Evolutionary conservation across 2,888 invertebrate genomes (phyloP).

Genomic region (Eudasyphora cyanicolor): DNA sequence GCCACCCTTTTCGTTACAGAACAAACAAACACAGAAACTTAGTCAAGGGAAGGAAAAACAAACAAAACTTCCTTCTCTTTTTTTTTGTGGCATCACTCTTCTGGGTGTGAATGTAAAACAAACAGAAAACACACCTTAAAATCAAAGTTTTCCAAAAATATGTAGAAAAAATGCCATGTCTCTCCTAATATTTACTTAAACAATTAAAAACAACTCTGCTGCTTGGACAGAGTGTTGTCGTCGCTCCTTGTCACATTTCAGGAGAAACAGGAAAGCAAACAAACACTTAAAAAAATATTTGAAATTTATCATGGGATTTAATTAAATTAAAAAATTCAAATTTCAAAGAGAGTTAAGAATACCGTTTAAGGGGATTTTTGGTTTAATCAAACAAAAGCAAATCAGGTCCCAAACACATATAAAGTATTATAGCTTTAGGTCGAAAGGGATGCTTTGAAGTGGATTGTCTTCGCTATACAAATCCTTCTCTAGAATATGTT

Average conservation of each 20-base stretch:
- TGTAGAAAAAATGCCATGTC: neutral
- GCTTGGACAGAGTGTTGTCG: neutral
- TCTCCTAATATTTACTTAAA: constrained; percentile 39
- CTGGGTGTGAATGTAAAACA: too few relatives aligned
- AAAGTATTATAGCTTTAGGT: neutral
- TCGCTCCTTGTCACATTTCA: neutral
- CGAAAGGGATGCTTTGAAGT: neutral
- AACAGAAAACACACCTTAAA: constrained; percentile 21
- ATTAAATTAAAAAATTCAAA: constrained; percentile 47
- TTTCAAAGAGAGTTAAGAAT: constrained; percentile 4
- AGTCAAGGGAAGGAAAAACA: too few relatives aligned
- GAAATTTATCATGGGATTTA: constrained; percentile 39
- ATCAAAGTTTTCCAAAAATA: constrained; percentile 7
- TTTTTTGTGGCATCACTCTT: too few relatives aligned
- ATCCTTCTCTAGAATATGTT: neutral
- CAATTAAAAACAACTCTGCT: constrained; percentile 9
- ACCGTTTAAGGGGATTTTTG: neutral
- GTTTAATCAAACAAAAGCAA: neutral
- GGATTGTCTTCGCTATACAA: neutral
- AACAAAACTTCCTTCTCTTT: too few relatives aligned
- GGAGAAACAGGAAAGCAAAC: neutral
- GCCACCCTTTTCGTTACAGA: constrained; percentile 48
- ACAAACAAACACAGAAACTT: constrained; percentile 13
- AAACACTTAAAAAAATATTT: constrained; percentile 8
- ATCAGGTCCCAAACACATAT: neutral